Evolutionary conservation across 2,797 vertebrate species (phyloP), one percentile per base, ranked within the genome.

Genomic region (Hemibagrus guttatus): DNA sequence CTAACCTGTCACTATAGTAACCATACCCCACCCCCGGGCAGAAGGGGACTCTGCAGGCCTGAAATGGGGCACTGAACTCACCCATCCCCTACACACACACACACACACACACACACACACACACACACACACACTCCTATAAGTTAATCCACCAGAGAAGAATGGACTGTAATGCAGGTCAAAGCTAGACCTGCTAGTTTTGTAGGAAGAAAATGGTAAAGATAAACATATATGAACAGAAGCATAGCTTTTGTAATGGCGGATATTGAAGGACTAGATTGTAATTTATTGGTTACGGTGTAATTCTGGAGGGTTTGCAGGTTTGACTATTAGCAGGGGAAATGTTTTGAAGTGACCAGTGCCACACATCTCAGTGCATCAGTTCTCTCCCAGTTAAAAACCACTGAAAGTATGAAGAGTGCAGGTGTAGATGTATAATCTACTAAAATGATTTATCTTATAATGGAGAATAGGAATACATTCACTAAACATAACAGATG

Each of bases 11-110:
- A 94, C 94, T 93, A 95, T 95, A 91, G 93, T 87, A 95, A 95
- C 94, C 86, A 92, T 94, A 93, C 93, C 94, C 94, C 93, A 94
- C 94, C 94, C 94, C 93, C 92, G 92, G 93, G 93, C 92, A 94
- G 91, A 94, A 92, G 90, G 91, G 93, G 92, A 92, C 94, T 93
- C 94, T 94, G 91, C 95, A 94, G 92, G 89, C 92, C 91, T 94
- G 92, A 93, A 95, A 93, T 92, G 85, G 91, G 91, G 90, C 90
- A 93, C 91, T 89, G 64, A 72, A 69, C 91, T 86, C 86, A 63
- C 85, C 81, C 82, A 72, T 35, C 28, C 83, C 31, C 85, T 42
- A 42, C 19, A 71, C 35, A 23, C 66, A 69, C 28, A 19, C 28
- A 16, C 64, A 31, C 64, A 17, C 61, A 64, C 63, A 64, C 61